Conservation (phyloP, 2,797 vertebrate species). For the Sebastolobus altivelis region DNA sequence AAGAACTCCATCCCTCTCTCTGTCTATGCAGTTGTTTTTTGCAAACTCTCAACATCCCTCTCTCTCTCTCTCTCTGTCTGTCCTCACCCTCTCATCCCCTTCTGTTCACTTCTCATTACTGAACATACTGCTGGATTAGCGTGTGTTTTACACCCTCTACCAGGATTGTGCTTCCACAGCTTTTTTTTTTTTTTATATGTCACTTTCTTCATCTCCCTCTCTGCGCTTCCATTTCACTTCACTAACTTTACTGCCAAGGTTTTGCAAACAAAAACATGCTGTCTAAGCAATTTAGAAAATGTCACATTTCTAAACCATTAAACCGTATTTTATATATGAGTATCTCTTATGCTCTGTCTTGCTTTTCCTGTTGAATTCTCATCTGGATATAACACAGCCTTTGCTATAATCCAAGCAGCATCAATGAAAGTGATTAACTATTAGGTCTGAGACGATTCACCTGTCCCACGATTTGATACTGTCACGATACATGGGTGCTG, state of each 20-base stretch:
- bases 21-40: constrained; percentile 41
- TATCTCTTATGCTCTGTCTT: not conserved
- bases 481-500: no score
- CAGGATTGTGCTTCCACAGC: constrained; percentile 28
- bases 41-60: constrained; percentile 41
- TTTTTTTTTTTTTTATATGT: constrained; percentile 48
- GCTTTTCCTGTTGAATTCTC: not conserved
- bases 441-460: not conserved
- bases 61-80: constrained; percentile 14
- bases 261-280: constrained; percentile 2
- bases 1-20: constrained; percentile 41
- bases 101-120: constrained; percentile 71
- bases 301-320: constrained; percentile 3
- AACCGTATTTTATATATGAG: not conserved
- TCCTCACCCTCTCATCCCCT: constrained; percentile 55
- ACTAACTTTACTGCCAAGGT: not conserved
- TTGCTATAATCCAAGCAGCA: not conserved
- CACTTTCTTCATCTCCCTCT: constrained; percentile 32
- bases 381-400: not conserved
- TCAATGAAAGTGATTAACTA: not conserved
- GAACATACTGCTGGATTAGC: constrained; percentile 64
- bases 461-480: no score
- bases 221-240: constrained; percentile 1
- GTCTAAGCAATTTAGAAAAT: not conserved
- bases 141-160: constrained; percentile 19